phyloP scores from a whole-genome alignment of 2,797 vertebrate genomes.

The Peromyscus eremicus region DNA sequence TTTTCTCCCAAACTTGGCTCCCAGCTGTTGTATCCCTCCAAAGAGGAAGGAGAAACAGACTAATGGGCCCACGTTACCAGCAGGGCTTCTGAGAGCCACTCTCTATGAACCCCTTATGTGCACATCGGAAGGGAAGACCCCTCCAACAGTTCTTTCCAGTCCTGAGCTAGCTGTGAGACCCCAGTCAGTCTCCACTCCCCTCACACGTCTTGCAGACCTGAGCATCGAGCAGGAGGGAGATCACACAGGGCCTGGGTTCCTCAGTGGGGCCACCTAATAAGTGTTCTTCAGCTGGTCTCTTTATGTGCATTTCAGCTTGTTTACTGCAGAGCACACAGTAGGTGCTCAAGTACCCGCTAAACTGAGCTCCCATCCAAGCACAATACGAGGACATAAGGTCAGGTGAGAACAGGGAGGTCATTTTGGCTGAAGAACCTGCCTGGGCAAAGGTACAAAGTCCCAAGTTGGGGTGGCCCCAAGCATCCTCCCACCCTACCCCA shows the following conservation, averaged over 20 bases:
- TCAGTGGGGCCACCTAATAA: background rate
- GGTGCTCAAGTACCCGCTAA: background rate
- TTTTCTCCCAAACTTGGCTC: background rate
- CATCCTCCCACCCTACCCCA: background rate
- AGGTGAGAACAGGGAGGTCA: background rate
- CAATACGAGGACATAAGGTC: background rate
- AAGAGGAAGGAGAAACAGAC: constrained; percentile 44
- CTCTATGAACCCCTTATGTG: background rate
- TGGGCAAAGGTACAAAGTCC: background rate
- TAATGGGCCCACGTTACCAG: background rate
- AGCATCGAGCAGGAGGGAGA: background rate
- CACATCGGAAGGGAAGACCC: too few relatives aligned
- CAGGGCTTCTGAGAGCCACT: background rate
- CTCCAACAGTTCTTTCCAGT: background rate
- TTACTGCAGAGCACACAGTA: background rate
- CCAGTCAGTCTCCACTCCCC: background rate
- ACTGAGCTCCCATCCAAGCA: background rate
- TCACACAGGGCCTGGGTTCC: background rate
- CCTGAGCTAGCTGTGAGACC: background rate
- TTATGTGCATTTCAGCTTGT: background rate
- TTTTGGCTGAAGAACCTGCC: background rate
- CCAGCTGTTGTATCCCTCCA: background rate
- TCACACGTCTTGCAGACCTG: background rate
- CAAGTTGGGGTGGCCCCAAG: constrained; percentile 16
- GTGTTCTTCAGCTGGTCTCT: background rate